Conservation (phyloP, 2,888 invertebrate genomes). For the Drosophila crucigera region DNA sequence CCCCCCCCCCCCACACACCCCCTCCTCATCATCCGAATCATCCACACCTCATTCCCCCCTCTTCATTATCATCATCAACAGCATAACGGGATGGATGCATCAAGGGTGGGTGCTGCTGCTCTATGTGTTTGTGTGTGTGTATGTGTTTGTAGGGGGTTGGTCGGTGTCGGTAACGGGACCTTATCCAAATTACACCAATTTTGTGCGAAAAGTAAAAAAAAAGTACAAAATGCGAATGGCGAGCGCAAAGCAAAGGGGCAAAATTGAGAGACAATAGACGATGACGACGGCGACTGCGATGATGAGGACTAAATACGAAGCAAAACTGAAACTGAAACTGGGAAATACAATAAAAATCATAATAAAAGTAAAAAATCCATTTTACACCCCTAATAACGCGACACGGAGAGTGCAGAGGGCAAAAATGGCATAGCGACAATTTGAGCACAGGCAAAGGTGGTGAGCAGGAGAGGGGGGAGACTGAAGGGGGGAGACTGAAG, state of each 20-base stretch:
- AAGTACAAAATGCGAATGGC: constrained; percentile 73
- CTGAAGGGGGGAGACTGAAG: constrained; percentile 16
- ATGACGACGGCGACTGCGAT: constrained; percentile 23
- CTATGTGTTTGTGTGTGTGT: constrained; percentile 3
- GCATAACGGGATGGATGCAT: constrained; percentile 37
- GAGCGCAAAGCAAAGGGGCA: constrained; percentile 64
- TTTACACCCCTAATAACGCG: constrained; percentile 81
- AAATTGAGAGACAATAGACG: constrained; percentile 60
- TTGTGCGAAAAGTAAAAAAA: constrained; percentile 70
- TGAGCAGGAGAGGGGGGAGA: constrained; percentile 2
- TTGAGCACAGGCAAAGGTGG: constrained; percentile 26
- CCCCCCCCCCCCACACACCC: neutral
- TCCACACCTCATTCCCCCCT: constrained; percentile 2
- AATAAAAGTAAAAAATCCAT: constrained; percentile 82
- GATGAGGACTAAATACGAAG: constrained; percentile 53
- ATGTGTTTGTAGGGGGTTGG: constrained; percentile 36
- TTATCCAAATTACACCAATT: constrained; percentile 68
- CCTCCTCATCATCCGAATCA: neutral
- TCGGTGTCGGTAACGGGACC: constrained; percentile 27
- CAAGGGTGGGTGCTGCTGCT: constrained; percentile 49
- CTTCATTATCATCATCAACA: constrained; percentile 23
- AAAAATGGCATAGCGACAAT: constrained; percentile 54
- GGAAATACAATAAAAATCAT: constrained; percentile 81
- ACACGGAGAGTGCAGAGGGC: constrained; percentile 41
- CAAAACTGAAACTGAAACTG: constrained; percentile 61